Conservation (phyloP, 2,797 vertebrate species). For the Clangula hyemalis region DNA sequence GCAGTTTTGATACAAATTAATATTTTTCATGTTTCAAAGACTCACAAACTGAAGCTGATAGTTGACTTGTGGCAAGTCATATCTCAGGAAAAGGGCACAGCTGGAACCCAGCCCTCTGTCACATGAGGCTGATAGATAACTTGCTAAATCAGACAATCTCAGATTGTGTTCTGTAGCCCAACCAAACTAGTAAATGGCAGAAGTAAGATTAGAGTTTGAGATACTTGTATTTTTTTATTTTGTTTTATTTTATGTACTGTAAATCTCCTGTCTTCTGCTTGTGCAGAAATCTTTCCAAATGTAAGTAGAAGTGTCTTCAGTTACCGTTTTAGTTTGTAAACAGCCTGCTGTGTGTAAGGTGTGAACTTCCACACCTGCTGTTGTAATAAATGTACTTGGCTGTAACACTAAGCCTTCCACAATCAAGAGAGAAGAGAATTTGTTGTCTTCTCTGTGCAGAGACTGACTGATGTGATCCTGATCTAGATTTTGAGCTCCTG, state of each 20-base stretch:
- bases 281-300: neutral
- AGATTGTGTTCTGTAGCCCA: neutral
- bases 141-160: neutral
- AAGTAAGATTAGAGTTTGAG: neutral
- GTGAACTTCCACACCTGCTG: conserved; percentile 4
- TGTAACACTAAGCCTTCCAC: neutral
- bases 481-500: neutral
- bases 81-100: neutral
- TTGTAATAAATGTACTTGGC: neutral
- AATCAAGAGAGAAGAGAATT: neutral
- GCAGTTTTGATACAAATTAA: neutral
- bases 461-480: neutral
- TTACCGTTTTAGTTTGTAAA: neutral
- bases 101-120: neutral
- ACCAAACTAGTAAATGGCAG: neutral
- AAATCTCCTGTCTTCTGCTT: neutral
- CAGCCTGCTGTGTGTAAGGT: neutral
- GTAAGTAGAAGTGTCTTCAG: neutral
- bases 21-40: neutral
- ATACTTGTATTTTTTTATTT: neutral
- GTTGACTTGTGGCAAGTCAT: neutral
- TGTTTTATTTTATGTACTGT: neutral
- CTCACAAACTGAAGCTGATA: neutral
- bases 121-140: neutral
- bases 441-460: neutral